These are phyloP conservation scores for Volucella zonaria DNA, from an alignment of 2,888 invertebrate genomes.

Conservation along the genomic window DNA sequence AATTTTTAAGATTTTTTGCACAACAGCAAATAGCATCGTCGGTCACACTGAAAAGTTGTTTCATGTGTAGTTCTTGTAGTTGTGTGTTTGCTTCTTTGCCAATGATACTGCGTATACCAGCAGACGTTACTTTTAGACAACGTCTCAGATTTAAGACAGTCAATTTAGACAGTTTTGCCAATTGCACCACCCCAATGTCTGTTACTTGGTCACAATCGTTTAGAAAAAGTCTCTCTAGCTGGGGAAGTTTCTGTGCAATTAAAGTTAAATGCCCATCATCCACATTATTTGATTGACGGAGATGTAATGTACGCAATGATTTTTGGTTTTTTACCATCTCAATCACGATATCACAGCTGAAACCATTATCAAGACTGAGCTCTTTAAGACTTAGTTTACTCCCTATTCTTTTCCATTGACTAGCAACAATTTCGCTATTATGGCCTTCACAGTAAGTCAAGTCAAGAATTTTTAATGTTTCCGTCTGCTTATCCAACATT, in stretches of 20 bases:
- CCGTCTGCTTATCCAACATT: conserved; percentile 10
- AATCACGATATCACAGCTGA: conserved; percentile 8
- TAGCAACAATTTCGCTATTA: not conserved
- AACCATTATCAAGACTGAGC: conserved; percentile 35
- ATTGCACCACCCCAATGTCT: conserved; percentile 20
- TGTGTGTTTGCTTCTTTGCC: conserved; percentile 67
- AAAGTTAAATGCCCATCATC: conserved; percentile 24
- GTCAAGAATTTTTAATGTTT: conserved; percentile 8
- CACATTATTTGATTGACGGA: conserved; percentile 28
- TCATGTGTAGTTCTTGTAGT: conserved; percentile 77
- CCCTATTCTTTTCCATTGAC: conserved; percentile 19
- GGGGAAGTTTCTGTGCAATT: conserved; percentile 3
- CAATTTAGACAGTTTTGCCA: conserved; percentile 61
- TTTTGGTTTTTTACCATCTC: conserved; percentile 8
- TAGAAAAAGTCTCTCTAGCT: conserved; percentile 12
- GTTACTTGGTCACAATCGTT: conserved; percentile 49
- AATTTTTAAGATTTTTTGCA: conserved; percentile 75
- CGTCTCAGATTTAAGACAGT: conserved; percentile 76
- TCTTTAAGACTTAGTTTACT: conserved; percentile 18
- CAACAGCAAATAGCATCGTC: conserved; percentile 75
- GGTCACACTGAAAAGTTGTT: conserved; percentile 75
- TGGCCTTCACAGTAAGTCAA: conserved; percentile 30
- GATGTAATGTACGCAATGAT: conserved; percentile 17
- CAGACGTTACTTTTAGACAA: conserved; percentile 76
- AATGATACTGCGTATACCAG: conserved; percentile 76